Base-by-base conservation (phyloP, 2,888 invertebrate species). In the Scrobipalpa costella region DNA sequence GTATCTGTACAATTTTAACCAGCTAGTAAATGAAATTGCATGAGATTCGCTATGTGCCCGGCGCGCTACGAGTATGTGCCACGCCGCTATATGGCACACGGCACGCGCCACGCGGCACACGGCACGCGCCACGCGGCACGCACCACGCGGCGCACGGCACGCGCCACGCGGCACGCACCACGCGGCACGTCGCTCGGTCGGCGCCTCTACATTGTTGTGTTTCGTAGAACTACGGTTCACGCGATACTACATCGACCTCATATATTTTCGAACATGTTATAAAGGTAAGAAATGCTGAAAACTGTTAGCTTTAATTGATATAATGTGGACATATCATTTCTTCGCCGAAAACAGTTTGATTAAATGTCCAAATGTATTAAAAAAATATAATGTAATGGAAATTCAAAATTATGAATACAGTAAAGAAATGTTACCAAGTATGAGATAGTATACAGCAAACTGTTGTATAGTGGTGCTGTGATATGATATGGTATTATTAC, bases 401-500 rank as follows among this genome's bases (percentile, higher is more conserved):
- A 71, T 71, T 67, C 27, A 57, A 63, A 72, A 63, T 64, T 65
- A 63, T 64, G 64, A 63, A 71, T 73, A 72, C 17, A 52, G 65
- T 68, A 73, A 73, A 73, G 70, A 73, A 74, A 76, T 77, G 75
- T 80, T 79, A 79, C 73, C 76, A 79, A 78, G 76, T 69, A 58
- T 57, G 76, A 55, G 72, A 74, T 77, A 73, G 73, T 77, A 76
- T 77, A 79, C 79, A 83, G 79, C 79, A 74, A 74, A 71, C 69
- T 76, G 79, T 78, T 83, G 81, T 81, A 78, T 79, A 75, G 75
- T 78, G 80, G 81, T 80, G 80, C 86, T 86, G 84, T 86, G 84
- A 85, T 86, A 85, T 86, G 84, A 85, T 86, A 85, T 83, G 81
- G 77, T 84, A 81, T 81, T 83, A 76, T 81, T 81, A 76, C 79